Percentiles rank a stretch among this genome's conserved stretches.
Conservation (phyloP, 2,113 vertebrate species). For the Hydrolagus affinis region DNA sequence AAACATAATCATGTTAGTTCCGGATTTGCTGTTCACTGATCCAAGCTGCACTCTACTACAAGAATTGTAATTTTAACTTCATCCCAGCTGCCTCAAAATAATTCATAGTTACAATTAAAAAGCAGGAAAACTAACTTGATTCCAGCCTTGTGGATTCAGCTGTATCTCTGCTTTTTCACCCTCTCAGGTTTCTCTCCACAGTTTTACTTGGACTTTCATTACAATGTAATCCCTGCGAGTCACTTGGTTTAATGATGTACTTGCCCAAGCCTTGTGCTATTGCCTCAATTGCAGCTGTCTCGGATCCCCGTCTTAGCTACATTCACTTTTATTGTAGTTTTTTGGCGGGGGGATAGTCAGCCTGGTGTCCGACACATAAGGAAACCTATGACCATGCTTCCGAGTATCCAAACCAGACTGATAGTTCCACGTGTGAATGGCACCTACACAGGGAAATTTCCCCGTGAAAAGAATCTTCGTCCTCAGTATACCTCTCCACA, state of each 20-base stretch:
- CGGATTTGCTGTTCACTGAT: not conserved
- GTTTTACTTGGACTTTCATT: conserved; percentile 37
- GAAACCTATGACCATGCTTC: too few species aligned
- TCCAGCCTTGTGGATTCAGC: conserved; percentile 36
- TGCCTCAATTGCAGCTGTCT: conserved; percentile 47
- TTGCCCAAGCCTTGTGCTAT: conserved; percentile 40
- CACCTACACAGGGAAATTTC: too few species aligned
- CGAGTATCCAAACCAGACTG: too few species aligned
- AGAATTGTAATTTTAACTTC: not conserved
- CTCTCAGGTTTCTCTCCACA: conserved; percentile 39
- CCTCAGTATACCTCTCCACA: too few species aligned
- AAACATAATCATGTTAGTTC: not conserved
- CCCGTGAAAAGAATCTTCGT: too few species aligned
- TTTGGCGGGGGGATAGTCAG: not conserved
- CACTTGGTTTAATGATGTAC: conserved; percentile 39
- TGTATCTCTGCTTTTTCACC: conserved; percentile 39
- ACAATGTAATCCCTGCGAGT: conserved; percentile 40
- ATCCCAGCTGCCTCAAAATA: conserved; percentile 29
- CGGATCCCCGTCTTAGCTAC: conserved; percentile 47
- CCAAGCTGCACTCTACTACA: not conserved
- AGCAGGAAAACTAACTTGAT: conserved; percentile 37
- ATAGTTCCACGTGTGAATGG: too few species aligned
- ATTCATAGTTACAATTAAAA: conserved; percentile 38
- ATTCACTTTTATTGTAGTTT: conserved; percentile 32
- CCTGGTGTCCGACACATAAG: not conserved